phyloP scores from a whole-genome alignment of 2,113 vertebrate species.

The Ictalurus furcatus region DNA sequence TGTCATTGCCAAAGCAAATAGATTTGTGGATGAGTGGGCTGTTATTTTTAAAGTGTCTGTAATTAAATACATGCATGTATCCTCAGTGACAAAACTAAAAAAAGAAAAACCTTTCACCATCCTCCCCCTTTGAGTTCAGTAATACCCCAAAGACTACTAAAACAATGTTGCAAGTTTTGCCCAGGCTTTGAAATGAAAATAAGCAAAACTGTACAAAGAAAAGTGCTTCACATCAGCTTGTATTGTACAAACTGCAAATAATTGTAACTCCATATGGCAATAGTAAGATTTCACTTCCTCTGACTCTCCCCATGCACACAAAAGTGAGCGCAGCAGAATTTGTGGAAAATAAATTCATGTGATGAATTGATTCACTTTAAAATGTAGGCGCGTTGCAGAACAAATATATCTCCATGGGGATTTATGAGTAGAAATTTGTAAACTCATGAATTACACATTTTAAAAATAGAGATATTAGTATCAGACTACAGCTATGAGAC shows the following conservation, averaged over 20 bases:
- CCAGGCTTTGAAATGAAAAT: slow-evolving; percentile 34
- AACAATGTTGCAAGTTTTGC: slow-evolving; percentile 41
- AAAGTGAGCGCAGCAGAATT: slow-evolving; percentile 56
- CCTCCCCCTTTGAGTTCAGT: slow-evolving; percentile 4
- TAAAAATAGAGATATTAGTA: slow-evolving; percentile 59
- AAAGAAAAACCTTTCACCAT: not conserved
- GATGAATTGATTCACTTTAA: slow-evolving; percentile 70
- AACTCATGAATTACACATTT: slow-evolving; percentile 63
- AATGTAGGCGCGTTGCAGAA: slow-evolving; percentile 67
- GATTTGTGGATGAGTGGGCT: not conserved
- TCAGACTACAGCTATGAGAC: slow-evolving; percentile 15
- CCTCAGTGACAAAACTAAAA: not conserved
- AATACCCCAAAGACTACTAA: slow-evolving; percentile 32
- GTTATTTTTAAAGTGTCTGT: not conserved
- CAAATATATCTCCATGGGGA: slow-evolving; percentile 69
- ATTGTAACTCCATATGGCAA: slow-evolving; percentile 53
- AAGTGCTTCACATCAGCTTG: slow-evolving; percentile 48
- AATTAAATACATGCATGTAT: slow-evolving; percentile 12
- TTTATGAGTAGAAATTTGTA: slow-evolving; percentile 55
- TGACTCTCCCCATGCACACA: slow-evolving; percentile 43
- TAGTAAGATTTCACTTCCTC: slow-evolving; percentile 47
- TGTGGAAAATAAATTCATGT: slow-evolving; percentile 66
- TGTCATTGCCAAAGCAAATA: not conserved
- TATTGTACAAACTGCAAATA: slow-evolving; percentile 49
- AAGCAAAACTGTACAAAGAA: slow-evolving; percentile 46